phyloP scores from a whole-genome alignment of 2,113 vertebrate species.

The Chamaea fasciata region DNA sequence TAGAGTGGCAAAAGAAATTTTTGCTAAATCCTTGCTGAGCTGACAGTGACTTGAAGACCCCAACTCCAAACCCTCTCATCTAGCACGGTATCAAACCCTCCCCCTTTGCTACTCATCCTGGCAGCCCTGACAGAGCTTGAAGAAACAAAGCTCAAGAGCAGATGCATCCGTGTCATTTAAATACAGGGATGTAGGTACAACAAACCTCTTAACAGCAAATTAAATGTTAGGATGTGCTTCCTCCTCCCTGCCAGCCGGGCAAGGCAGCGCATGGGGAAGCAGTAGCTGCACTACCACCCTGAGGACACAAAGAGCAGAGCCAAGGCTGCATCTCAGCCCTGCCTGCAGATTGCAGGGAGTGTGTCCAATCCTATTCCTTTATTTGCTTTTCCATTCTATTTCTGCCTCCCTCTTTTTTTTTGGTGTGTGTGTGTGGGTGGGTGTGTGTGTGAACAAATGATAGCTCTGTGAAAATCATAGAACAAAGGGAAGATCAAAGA shows the following conservation, averaged over 20 bases:
- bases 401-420: background rate
- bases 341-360: background rate
- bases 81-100: fast-evolving
- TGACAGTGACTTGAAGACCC: background rate
- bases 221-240: background rate
- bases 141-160: background rate
- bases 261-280: background rate
- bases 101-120: fast-evolving
- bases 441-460: background rate
- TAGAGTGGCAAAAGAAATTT: background rate
- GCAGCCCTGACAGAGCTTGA: background rate
- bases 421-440: no score
- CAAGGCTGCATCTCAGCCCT: background rate
- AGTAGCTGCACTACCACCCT: constrained; percentile 31
- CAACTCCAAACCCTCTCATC: background rate
- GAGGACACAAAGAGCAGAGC: constrained; percentile 22
- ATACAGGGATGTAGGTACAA: background rate
- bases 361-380: background rate
- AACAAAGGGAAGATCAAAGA: constrained; percentile 34
- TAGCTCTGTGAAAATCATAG: background rate
- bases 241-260: background rate
- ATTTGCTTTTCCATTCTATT: background rate
- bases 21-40: background rate
- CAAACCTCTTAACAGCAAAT: background rate
- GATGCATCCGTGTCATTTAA: background rate